Evolutionary conservation across 2,113 vertebrate genomes (phyloP).

Genomic region (Brevimyrus niger): DNA sequence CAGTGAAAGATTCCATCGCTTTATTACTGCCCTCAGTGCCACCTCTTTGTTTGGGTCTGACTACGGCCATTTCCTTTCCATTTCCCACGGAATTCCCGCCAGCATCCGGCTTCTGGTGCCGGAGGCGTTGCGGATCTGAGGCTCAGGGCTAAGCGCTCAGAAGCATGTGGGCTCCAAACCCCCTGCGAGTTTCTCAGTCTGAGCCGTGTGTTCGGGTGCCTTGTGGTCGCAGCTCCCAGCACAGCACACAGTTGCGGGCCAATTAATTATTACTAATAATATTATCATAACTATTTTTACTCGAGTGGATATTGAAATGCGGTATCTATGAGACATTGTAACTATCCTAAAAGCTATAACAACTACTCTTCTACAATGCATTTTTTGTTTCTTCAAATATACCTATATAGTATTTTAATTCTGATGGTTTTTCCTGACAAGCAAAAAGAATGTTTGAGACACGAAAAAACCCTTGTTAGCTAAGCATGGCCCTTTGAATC

Average conservation of each 20-base stretch:
- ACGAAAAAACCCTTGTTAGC: background rate
- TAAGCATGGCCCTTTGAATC: background rate
- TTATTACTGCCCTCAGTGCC: constrained; percentile 55
- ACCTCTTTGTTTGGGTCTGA: constrained; percentile 51
- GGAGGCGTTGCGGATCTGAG: constrained; percentile 49
- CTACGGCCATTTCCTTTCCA: constrained; percentile 53
- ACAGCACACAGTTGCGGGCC: background rate
- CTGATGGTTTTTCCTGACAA: background rate
- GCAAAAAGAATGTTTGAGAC: background rate
- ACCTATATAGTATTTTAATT: background rate
- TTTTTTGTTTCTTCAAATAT: background rate
- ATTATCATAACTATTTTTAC: background rate
- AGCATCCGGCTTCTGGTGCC: constrained; percentile 52
- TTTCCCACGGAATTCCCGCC: constrained; percentile 56
- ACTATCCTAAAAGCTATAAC: background rate
- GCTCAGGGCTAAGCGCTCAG: background rate
- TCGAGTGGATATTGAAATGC: background rate
- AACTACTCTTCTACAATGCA: background rate
- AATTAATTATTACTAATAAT: background rate
- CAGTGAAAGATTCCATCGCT: constrained; percentile 56
- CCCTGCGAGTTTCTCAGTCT: background rate
- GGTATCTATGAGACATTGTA: background rate
- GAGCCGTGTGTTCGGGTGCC: background rate
- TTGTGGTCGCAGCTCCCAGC: background rate
- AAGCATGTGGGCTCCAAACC: background rate